A percentile compares a stretch with the other conserved stretches of the same genome.
phyloP scores from a whole-genome alignment of 2,113 vertebrate species.

The Neogale vison region DNA sequence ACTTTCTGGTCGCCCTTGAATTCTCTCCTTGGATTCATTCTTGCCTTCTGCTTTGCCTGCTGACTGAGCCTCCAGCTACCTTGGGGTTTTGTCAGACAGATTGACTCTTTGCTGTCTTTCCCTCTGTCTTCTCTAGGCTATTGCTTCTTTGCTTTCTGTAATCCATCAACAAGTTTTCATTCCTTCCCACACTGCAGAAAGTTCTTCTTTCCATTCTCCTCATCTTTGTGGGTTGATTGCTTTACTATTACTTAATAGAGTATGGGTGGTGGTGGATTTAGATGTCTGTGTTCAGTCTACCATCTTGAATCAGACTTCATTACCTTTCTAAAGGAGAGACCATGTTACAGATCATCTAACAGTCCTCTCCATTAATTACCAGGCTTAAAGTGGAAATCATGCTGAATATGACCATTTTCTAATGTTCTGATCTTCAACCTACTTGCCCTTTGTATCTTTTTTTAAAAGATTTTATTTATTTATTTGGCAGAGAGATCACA shows the following conservation, averaged over 20 bases:
- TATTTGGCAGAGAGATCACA: no score
- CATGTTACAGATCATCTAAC: neutral
- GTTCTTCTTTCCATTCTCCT: neutral
- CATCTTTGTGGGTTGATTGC: neutral
- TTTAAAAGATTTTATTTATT: no score
- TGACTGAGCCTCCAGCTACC: neutral
- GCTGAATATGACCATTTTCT: neutral
- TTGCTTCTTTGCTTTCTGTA: neutral
- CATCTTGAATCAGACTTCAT: neutral
- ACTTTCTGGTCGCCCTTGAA: neutral
- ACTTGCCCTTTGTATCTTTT: neutral
- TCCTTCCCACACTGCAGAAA: neutral
- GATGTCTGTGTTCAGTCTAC: neutral
- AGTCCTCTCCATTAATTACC: neutral
- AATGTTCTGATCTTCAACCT: neutral
- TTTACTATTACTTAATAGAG: neutral
- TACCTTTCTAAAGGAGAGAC: constrained; percentile 13
- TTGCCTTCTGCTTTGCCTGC: neutral
- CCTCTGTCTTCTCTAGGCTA: neutral
- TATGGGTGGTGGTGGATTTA: neutral
- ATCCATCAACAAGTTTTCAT: neutral
- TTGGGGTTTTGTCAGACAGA: neutral
- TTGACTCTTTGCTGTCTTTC: neutral
- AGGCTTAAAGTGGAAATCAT: neutral
- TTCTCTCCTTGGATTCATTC: neutral